Base-by-base conservation (phyloP, 2,113 vertebrate genomes). In the zebrafish (Danio rerio) region DNA sequence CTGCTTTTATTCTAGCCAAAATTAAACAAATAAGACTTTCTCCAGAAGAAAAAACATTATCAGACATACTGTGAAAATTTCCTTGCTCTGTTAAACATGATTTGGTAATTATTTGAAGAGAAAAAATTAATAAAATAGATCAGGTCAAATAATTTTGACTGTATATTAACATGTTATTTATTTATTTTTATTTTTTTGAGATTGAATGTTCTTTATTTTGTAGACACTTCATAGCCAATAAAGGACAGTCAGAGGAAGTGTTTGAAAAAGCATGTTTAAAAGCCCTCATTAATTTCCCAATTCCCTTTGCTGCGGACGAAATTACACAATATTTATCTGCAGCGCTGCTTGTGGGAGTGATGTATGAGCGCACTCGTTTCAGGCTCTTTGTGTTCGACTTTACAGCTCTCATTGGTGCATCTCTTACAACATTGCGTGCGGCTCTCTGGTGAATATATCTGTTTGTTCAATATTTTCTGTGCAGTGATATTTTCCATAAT, bases 401-500 rank as follows among this genome's bases (percentile, higher is more conserved):
- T 68, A 68, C 42, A 68, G 11, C 16, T 47, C 42, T 0, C 9
- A 68, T 47, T 18, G 10, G 42, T 45, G n/a, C 65, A 68, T 68
- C 65, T 6, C 65, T 68, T 47, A 16, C 45, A 68, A 68, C 47
- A 68, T 47, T 45, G 42, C 0, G 5, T 47, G 65, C 50, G 72
- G 12, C 20, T n/a, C 5, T 15, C 53, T 58, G 18, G 52, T 47
- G n/a, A 2, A 52, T 9, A 11, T 21, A 21, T 61, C 73, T 47
- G 42, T 61, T 61, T 61, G 11, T 12, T 45, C 42, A 6, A 61
- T 47, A 8, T 61, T 61, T 61, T 61, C 16, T 59, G 13, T 59
- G 18, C 56, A 10, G 55, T 21, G 55, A 76, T 76, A 43, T 53
- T 78, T 69, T 78, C 62, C 42, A 16, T 20, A 59, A 53, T 59